phyloP scores from a whole-genome alignment of 1,140 invertebrate species.

The Mesaphorura yosii region DNA sequence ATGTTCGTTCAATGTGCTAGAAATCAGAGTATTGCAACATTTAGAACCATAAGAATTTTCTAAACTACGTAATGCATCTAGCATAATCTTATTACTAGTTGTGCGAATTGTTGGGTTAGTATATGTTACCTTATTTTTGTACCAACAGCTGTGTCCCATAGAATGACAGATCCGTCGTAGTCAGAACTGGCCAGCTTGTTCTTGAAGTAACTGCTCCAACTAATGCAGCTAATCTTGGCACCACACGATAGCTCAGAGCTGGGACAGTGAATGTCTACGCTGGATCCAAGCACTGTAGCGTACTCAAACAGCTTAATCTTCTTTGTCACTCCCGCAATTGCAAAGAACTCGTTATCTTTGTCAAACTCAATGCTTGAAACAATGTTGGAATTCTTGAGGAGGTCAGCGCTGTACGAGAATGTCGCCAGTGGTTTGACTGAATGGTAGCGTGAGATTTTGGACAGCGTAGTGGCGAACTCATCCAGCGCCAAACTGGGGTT shows the following conservation, averaged over 20 bases:
- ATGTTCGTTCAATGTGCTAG: constrained; percentile 68
- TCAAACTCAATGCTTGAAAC: constrained; percentile 96
- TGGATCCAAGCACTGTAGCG: constrained; percentile 66
- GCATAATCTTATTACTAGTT: not conserved
- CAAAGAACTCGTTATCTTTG: constrained; percentile 91
- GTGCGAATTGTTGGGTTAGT: too few species aligned
- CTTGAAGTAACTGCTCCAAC: constrained; percentile 90
- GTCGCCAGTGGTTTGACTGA: constrained; percentile 68
- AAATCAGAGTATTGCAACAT: constrained; percentile 7
- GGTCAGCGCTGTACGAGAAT: constrained; percentile 79
- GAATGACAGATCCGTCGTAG: constrained; percentile 84
- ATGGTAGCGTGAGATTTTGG: constrained; percentile 77
- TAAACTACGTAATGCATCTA: constrained; percentile 3
- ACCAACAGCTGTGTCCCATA: constrained; percentile 84
- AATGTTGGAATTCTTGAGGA: constrained; percentile 79
- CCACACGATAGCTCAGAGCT: constrained; percentile 79
- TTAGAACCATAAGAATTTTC: not conserved
- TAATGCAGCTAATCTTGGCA: constrained; percentile 90
- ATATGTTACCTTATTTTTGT: constrained; percentile 48
- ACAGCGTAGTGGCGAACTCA: constrained; percentile 71
- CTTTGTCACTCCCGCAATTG: constrained; percentile 90
- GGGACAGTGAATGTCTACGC: constrained; percentile 80
- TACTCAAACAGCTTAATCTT: constrained; percentile 92
- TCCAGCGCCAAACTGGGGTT: too few species aligned
- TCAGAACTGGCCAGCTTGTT: constrained; percentile 80